Evolutionary conservation across 2,797 vertebrate genomes (phyloP).

Genomic region (Eulemur rubriventer): DNA sequence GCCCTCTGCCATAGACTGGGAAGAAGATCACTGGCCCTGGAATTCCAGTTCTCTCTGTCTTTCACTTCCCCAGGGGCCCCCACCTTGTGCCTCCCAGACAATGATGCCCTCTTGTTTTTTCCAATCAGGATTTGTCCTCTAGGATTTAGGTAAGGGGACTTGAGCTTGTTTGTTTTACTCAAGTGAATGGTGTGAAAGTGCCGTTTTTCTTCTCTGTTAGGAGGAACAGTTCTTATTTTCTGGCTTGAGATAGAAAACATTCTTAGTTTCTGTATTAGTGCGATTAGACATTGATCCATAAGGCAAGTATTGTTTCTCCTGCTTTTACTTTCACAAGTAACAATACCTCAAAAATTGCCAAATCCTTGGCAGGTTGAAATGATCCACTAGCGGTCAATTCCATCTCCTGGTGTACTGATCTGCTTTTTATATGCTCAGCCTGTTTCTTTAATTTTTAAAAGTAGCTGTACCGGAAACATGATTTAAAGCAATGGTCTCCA

Average conservation of each 20-base stretch:
- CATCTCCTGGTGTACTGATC: not conserved
- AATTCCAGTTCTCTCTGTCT: not conserved
- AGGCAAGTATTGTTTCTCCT: not conserved
- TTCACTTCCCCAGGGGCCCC: not conserved
- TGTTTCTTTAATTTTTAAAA: conserved; percentile 39
- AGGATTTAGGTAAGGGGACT: not conserved
- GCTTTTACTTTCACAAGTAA: not conserved
- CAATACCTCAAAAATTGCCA: not conserved
- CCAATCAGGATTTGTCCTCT: not conserved
- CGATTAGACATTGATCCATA: not conserved
- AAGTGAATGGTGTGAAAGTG: not conserved
- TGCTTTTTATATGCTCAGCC: not conserved
- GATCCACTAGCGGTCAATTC: not conserved
- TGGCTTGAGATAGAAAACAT: not conserved
- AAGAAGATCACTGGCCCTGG: not conserved
- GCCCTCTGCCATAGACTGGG: not conserved
- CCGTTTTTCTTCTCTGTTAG: not conserved
- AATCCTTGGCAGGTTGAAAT: not conserved
- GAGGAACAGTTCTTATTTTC: not conserved
- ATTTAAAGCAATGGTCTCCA: not conserved
- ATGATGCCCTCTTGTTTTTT: not conserved
- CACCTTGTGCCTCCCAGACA: not conserved
- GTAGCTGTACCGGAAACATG: not conserved
- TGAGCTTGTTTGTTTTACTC: not conserved
- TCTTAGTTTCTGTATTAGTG: not conserved